Evolutionary conservation across 2,888 invertebrate genomes (phyloP), one percentile per base, ranked within the genome.

Genomic region (Lomographa bimaculata): DNA sequence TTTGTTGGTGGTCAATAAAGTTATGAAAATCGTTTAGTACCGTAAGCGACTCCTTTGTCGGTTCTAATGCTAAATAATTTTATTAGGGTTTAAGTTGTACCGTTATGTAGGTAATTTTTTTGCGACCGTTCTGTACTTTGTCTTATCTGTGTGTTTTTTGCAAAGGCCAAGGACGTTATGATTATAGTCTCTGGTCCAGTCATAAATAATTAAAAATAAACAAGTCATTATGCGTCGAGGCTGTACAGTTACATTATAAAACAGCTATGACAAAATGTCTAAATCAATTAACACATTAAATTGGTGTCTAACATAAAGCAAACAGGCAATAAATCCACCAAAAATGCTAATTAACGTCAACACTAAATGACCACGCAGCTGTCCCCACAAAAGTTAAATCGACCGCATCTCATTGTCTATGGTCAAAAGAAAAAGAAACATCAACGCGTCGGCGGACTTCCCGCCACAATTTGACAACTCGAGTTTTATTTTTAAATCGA

Each of bases 391-490:
- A 61, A 54, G 59, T 60, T 63, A 62, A 67, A 69, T 54, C 50
- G 55, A 50, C 61, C 60, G 48, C 41, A 45, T 45, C 21, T 26
- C 8, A 47, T 54, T 72, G 71, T 71, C 62, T 60, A 59, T 60
- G 56, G 60, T 37, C 20, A 26, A 41, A 35, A 41, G 41, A 41
- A 40, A 40, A 40, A 27, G 36, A 61, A 71, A 58, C 53, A 54
- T 60, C 62, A 62, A 38, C 46, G 78, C 71, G 84, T 71, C 81
- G 83, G 83, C 72, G 81, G 68, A 60, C 26, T 63, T 68, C 63
- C 53, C 70, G 70, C 78, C 71, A 61, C 67, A 71, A 68, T 65
- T 65, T 80, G 80, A 76, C 70, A 78, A 72, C 71, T 75, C 68
- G 63, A 57, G 43, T 26, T 46, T 48, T 45, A 44, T 50, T 46